phyloP scores from a whole-genome alignment of 2,113 vertebrate species.

The Gymnocephalus cernua region DNA sequence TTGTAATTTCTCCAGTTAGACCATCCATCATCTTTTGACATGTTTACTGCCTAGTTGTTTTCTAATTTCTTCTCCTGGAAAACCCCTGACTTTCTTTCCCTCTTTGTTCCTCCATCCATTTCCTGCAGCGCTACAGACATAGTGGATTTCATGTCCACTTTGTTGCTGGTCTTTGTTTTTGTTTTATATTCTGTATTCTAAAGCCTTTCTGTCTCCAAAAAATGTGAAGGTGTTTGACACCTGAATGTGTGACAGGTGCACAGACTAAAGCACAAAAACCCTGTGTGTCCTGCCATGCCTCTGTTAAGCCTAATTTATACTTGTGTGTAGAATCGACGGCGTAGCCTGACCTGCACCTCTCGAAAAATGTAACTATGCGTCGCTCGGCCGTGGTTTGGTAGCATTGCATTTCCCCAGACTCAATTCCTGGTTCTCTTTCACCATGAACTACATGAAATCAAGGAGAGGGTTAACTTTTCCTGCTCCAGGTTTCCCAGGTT shows the following conservation, averaged over 20 bases:
- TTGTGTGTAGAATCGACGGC: too few relatives aligned
- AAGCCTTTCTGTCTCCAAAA: background rate
- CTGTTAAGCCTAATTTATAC: too few relatives aligned
- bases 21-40: conserved; percentile 1
- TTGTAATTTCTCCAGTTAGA: background rate
- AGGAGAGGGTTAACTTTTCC: too few relatives aligned
- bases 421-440: too few relatives aligned
- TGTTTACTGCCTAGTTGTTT: conserved; percentile 13
- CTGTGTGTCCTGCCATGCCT: background rate
- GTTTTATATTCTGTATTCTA: background rate
- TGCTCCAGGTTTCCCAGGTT: too few relatives aligned
- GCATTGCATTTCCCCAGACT: too few relatives aligned
- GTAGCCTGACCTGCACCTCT: too few relatives aligned
- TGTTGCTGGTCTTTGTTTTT: background rate
- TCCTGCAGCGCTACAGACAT: background rate
- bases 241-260: background rate
- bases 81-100: conserved; percentile 12
- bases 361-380: too few relatives aligned
- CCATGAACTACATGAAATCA: too few relatives aligned
- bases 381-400: too few relatives aligned
- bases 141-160: background rate
- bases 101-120: conserved; percentile 1
- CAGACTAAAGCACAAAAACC: too few relatives aligned
- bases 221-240: background rate
- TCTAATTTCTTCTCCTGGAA: conserved; percentile 11